Base-by-base conservation (phyloP, 2,888 invertebrate genomes). In the Syrista parreyssii region DNA sequence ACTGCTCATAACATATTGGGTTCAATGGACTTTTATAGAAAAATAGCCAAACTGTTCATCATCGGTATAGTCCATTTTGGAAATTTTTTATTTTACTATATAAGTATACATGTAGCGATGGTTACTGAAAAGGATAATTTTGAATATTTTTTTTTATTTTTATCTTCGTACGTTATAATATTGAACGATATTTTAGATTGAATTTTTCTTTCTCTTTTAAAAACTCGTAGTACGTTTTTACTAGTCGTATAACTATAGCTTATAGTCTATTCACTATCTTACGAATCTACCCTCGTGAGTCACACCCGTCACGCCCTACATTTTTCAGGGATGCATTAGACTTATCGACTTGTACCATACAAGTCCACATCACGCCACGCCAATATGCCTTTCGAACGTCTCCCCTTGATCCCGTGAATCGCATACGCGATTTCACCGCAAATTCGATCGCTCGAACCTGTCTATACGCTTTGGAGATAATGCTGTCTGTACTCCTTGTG, bases 261-360 rank as follows among this genome's bases (percentile, higher is more conserved):
- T 55, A 23, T 9, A 55, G 55, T 55, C 55, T 55, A 23, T 55
- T 55, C 55, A 68, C 75, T 82, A 79, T 79, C 79, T 79, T 75
- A 68, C 68, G 77, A 72, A 82, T 81, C 82, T 80, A 79, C 79
- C 81, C 81, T 80, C 40, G 78, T 82, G 81, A 84, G 78, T 83
- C 82, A 83, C 79, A 83, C 75, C 75, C 80, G 83, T 84, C 84
- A 85, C 85, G 85, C 85, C 85, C 84, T 80, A 83, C 81, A 85
- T 84, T 83, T 84, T 84, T 83, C 79, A 79, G 80, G 79, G 79
- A 82, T 83, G 84, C 86, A 83, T 85, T 86, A 84, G 84, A 88
- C 87, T 88, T 88, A 88, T 88, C 89, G 87, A 86, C 86, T 82
- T 78, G 80, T 82, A 79, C 79, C 78, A 78, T 78, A 73, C 78